A percentile compares a stretch with the other conserved stretches of the same genome.
Conservation (phyloP, 2,797 vertebrate genomes). For the Hozukius guyotensis region DNA sequence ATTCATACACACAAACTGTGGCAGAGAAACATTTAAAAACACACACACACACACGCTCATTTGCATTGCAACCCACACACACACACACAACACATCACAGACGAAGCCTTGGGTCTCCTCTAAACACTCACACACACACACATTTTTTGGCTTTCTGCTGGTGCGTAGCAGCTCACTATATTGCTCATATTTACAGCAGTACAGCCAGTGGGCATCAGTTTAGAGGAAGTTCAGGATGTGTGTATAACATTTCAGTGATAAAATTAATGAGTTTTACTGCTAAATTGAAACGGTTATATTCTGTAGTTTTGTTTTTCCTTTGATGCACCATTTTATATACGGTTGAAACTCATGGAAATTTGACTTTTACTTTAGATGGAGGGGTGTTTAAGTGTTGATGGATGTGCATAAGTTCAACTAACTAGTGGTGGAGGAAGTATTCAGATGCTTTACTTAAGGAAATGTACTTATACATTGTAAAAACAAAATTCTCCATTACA, state of each 20-base stretch:
- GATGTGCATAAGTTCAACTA: neutral
- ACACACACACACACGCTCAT: constrained; percentile 17
- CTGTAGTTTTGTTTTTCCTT: neutral
- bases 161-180: neutral
- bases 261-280: neutral
- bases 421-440: neutral
- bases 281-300: neutral
- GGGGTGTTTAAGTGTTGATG: neutral
- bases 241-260: neutral
- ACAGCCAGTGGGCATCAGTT: constrained; percentile 1
- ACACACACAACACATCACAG: constrained; percentile 43
- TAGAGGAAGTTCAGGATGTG: neutral
- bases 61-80: constrained; percentile 34
- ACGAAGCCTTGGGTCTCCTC: constrained; percentile 34
- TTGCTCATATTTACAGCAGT: neutral
- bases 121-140: constrained; percentile 19
- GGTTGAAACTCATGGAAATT: neutral
- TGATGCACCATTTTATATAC: neutral
- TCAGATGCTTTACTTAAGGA: neutral
- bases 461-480: neutral
- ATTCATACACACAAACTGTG: constrained; percentile 9
- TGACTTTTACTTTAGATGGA: neutral
- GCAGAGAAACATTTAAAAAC: constrained; percentile 11
- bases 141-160: neutral
- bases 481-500: neutral